These are phyloP conservation scores for Cyanistes caeruleus DNA, from an alignment of 2,113 vertebrate genomes.

Conservation along the genomic window DNA sequence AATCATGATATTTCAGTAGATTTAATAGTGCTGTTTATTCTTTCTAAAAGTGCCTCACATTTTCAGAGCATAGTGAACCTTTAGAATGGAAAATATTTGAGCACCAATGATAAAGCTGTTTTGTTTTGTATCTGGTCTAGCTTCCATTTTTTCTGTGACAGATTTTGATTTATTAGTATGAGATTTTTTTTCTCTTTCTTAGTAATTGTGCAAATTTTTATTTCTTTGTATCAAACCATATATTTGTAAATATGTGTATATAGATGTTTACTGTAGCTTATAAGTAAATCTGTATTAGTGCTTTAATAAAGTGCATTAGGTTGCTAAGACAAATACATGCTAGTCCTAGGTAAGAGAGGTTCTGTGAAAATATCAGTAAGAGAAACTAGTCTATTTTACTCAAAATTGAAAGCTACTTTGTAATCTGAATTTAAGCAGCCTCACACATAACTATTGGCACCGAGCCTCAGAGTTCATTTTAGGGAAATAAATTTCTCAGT, in stretches of 20 bases:
- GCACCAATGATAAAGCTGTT: background rate
- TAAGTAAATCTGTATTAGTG: background rate
- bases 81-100: background rate
- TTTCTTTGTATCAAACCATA: background rate
- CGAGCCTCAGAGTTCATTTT: background rate
- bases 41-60: background rate
- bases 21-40: background rate
- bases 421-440: background rate
- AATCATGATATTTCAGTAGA: background rate
- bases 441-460: background rate
- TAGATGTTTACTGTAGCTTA: background rate
- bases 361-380: background rate
- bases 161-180: background rate
- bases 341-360: background rate
- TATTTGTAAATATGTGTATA: background rate
- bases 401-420: background rate
- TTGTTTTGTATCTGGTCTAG: background rate
- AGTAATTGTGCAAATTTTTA: background rate
- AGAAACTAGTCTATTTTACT: background rate
- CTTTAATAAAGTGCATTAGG: background rate
- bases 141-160: background rate
- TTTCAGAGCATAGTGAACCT: background rate
- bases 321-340: background rate
- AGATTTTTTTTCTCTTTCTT: background rate
- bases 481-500: background rate